Evolutionary conservation across 2,113 vertebrate species (phyloP).

Genomic region (Tamias sibiricus): DNA sequence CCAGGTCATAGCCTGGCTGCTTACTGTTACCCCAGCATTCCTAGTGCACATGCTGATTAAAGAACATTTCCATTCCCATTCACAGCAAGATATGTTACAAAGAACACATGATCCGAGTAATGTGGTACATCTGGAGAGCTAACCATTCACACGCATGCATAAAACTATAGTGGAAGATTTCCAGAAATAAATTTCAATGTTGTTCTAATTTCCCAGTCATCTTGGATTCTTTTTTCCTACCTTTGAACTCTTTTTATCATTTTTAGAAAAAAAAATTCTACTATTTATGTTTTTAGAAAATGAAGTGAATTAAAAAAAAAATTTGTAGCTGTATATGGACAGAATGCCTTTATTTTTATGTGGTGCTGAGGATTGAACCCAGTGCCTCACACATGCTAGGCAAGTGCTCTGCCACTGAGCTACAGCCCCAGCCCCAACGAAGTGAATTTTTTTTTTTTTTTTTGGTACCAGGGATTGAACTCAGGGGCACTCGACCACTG

Average conservation of each 20-base stretch:
- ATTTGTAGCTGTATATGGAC: too few relatives aligned
- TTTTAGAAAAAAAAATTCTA: background rate
- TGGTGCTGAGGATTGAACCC: too few relatives aligned
- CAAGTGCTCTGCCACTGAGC: too few relatives aligned
- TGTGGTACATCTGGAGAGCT: background rate
- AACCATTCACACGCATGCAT: background rate
- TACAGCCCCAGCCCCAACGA: too few relatives aligned
- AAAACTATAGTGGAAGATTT: background rate
- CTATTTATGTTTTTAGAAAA: constrained; percentile 6
- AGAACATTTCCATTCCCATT: background rate
- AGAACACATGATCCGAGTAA: background rate
- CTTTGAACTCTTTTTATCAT: background rate
- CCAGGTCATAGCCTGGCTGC: background rate
- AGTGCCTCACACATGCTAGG: too few relatives aligned
- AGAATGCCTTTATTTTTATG: too few relatives aligned
- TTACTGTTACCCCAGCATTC: background rate
- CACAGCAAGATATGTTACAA: background rate
- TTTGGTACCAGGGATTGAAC: too few relatives aligned
- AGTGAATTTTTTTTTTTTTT: too few relatives aligned
- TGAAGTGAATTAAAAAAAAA: constrained; percentile 14
- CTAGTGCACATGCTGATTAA: background rate
- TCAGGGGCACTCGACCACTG: too few relatives aligned
- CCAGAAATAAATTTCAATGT: background rate
- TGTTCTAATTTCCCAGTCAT: background rate
- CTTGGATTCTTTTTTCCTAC: background rate